A percentile compares a stretch with the other conserved stretches of the same genome.
These are phyloP conservation scores for Himalopsyche tibetana DNA, from an alignment of 2,888 invertebrate genomes.

Conservation along the genomic window DNA sequence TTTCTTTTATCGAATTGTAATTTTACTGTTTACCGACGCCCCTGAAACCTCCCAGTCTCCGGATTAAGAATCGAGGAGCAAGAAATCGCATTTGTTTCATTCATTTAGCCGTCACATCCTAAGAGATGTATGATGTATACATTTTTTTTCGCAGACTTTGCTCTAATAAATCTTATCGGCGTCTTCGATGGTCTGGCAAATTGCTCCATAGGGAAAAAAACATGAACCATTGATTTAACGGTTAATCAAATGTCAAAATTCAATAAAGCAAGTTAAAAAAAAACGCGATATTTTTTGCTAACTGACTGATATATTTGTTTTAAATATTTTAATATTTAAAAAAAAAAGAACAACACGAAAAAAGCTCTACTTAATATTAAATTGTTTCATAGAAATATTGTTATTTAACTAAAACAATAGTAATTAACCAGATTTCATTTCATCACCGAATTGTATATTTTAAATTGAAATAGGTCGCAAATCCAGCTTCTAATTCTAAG, in stretches of 20 bases:
- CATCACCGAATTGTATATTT: too few relatives aligned
- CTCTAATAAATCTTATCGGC: constrained; percentile 10
- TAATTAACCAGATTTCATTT: too few relatives aligned
- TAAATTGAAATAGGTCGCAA: too few relatives aligned
- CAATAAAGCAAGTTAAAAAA: not conserved
- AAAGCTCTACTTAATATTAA: too few relatives aligned
- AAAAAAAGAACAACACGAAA: too few relatives aligned
- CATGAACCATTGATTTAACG: not conserved
- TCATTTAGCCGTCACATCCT: not conserved
- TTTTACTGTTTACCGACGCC: not conserved
- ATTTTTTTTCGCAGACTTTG: not conserved
- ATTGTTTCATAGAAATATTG: too few relatives aligned
- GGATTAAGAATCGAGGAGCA: constrained; percentile 23
- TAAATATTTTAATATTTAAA: too few relatives aligned
- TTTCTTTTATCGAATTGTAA: too few relatives aligned
- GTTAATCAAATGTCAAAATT: constrained; percentile 11
- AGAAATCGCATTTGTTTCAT: constrained; percentile 47
- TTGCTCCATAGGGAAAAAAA: not conserved
- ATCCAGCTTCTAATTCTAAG: too few relatives aligned
- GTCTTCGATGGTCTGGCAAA: constrained; percentile 9
- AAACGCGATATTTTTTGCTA: not conserved
- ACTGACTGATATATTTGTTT: not conserved
- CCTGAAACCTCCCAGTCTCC: not conserved
- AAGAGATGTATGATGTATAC: not conserved
- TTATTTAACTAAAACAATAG: too few relatives aligned